A percentile compares a stretch with the other conserved stretches of the same genome.
These are phyloP conservation scores for Drosophila takahashii DNA, from an alignment of 1,140 invertebrate species.

Conservation along the genomic window DNA sequence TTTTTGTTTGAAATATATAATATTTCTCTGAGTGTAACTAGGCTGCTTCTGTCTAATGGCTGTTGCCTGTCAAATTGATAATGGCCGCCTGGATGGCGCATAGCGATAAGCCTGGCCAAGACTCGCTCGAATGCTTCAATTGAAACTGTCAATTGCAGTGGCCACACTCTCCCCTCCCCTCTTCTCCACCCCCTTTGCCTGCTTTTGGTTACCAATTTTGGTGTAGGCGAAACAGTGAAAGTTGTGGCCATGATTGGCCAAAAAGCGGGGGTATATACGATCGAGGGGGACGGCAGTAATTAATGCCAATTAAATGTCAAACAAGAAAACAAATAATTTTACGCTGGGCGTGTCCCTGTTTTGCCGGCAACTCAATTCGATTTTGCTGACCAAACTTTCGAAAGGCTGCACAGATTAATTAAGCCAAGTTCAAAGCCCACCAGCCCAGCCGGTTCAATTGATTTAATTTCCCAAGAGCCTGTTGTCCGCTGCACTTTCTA, in stretches of 20 bases:
- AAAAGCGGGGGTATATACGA: not conserved
- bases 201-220: constrained; percentile 48
- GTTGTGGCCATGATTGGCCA: constrained; percentile 43
- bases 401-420: constrained; percentile 73
- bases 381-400: constrained; percentile 71
- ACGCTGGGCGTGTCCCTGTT: constrained; percentile 49
- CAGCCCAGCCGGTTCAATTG: constrained; percentile 61
- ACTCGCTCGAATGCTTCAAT: constrained; percentile 51
- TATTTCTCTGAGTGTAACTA: constrained; percentile 13
- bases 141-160: constrained; percentile 70
- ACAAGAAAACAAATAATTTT: constrained; percentile 53
- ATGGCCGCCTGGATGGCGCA: constrained; percentile 46
- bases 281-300: constrained; percentile 47
- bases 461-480: constrained; percentile 73
- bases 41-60: constrained; percentile 58
- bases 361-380: constrained; percentile 42
- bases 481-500: constrained; percentile 65
- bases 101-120: constrained; percentile 49
- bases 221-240: constrained; percentile 77
- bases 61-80: constrained; percentile 58
- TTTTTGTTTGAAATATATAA: not conserved
- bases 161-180: not conserved
- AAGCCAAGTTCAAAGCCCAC: constrained; percentile 47
- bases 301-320: constrained; percentile 82
- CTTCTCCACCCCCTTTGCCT: not conserved